Percentiles rank a stretch among this genome's conserved stretches.
Conservation (phyloP, 2,888 invertebrate species). For the Neuroscelio doddi region DNA sequence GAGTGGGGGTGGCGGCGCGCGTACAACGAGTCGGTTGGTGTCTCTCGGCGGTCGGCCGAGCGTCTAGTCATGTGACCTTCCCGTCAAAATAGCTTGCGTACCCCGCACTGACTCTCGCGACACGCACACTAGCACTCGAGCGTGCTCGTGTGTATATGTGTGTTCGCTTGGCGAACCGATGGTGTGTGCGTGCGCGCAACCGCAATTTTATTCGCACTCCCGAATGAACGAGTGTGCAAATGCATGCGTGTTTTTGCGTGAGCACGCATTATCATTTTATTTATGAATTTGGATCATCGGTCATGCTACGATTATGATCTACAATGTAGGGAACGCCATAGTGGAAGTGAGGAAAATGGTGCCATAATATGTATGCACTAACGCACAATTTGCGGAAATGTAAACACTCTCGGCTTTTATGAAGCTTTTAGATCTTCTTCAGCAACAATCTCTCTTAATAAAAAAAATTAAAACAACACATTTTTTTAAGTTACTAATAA, state of each 20-base stretch:
- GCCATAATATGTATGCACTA: not conserved
- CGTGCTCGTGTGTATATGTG: not conserved
- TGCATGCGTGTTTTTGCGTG: not conserved
- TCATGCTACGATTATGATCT: constrained; percentile 23
- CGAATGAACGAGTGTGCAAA: constrained; percentile 10
- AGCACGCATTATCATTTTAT: constrained; percentile 20
- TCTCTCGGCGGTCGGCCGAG: constrained; percentile 63
- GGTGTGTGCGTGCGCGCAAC: not conserved
- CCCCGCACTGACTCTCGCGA: constrained; percentile 41
- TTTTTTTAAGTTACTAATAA: too few species aligned
- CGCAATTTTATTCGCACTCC: constrained; percentile 10
- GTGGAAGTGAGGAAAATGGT: not conserved
- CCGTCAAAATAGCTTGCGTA: constrained; percentile 83
- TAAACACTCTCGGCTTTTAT: too few species aligned
- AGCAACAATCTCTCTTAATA: too few species aligned
- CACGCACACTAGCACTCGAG: constrained; percentile 41
- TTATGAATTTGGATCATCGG: constrained; percentile 36
- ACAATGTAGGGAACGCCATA: constrained; percentile 13
- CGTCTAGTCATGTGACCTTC: constrained; percentile 84
- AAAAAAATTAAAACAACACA: too few species aligned
- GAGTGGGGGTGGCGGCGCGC: constrained; percentile 39
- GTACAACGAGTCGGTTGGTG: constrained; percentile 30
- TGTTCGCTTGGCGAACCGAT: not conserved
- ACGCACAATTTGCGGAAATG: too few species aligned
- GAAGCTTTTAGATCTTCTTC: too few species aligned